These are phyloP conservation scores for Onychomys arenicola DNA, from an alignment of 2,797 vertebrate species.

Conservation along the genomic window DNA sequence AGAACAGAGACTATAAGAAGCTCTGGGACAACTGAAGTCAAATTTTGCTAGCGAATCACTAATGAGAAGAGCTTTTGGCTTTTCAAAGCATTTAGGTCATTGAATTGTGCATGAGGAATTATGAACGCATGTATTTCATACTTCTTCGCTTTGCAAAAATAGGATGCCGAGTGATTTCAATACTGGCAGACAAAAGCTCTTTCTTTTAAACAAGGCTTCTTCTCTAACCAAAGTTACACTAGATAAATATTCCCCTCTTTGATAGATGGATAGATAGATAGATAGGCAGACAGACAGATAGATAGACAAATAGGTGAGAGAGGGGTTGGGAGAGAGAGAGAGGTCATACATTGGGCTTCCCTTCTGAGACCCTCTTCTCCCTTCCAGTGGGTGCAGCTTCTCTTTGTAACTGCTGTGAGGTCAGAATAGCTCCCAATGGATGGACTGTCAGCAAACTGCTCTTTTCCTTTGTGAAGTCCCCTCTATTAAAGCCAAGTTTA, in stretches of 20 bases:
- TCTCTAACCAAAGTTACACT: background rate
- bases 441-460: background rate
- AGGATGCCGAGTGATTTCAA: background rate
- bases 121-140: background rate
- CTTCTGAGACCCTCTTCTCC: background rate
- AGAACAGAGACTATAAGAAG: constrained; percentile 47
- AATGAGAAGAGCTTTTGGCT: background rate
- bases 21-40: constrained; percentile 21
- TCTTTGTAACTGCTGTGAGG: background rate
- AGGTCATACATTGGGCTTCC: background rate
- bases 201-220: background rate
- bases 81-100: constrained; percentile 55
- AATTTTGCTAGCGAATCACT: constrained; percentile 58
- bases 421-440: background rate
- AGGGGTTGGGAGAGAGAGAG: background rate
- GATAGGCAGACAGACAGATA: background rate
- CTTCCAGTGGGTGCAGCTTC: background rate
- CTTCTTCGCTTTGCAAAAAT: constrained; percentile 41
- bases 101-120: background rate
- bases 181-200: constrained; percentile 3
- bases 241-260: background rate
- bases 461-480: background rate
- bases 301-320: background rate
- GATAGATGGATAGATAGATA: background rate
- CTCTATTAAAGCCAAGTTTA: background rate